Conservation (phyloP, 2,888 invertebrate species). For the Byasa hedistus region DNA sequence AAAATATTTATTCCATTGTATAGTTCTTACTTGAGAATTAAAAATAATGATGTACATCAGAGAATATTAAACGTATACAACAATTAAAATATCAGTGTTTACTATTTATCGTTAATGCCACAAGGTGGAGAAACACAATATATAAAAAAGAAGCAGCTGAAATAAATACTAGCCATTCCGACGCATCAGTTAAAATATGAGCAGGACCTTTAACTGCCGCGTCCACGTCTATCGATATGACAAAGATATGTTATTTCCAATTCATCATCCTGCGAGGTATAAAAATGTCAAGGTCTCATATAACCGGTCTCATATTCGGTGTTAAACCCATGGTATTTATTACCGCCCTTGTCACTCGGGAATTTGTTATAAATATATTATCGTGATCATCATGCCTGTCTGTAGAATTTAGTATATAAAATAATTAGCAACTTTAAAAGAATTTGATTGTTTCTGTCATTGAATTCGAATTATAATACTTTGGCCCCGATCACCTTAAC, state of each 20-base stretch:
- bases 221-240: conserved; percentile 25
- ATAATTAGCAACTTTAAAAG: conserved; percentile 1
- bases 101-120: conserved; percentile 6
- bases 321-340: conserved; percentile 32
- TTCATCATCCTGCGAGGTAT: conserved; percentile 27
- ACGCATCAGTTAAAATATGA: conserved; percentile 23
- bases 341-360: conserved; percentile 22
- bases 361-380: conserved; percentile 16
- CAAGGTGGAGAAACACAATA: conserved; percentile 15
- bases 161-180: conserved; percentile 6
- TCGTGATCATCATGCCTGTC: conserved; percentile 12
- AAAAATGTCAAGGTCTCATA: conserved; percentile 36
- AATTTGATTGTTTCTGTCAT: conserved; percentile 2
- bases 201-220: conserved; percentile 8
- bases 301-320: conserved; percentile 32
- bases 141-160: conserved; percentile 25
- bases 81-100: background rate
- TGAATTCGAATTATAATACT: conserved; percentile 11
- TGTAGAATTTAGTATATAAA: background rate
- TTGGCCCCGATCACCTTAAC: conserved; percentile 2
- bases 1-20: too few species aligned
- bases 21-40: too few species aligned
- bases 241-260: conserved; percentile 24
- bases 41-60: too few species aligned
- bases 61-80: too few species aligned